Conservation (phyloP, 2,113 vertebrate species). For the Psilopsiagon aurifrons region DNA sequence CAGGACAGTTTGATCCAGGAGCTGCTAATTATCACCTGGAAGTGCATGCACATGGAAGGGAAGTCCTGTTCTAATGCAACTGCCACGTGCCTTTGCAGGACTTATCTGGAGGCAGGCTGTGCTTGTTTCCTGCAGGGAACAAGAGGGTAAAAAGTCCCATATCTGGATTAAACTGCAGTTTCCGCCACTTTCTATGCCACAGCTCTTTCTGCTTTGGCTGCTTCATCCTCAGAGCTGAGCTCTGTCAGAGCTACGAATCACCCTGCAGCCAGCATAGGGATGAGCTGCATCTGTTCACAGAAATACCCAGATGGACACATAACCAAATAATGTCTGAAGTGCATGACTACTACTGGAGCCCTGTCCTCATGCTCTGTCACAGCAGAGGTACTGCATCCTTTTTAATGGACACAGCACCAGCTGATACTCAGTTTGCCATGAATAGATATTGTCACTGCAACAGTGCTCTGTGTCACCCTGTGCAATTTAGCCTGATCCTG, state of each 20-base stretch:
- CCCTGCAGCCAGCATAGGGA: accelerated
- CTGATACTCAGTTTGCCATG: background rate
- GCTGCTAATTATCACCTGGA: background rate
- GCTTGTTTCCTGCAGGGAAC: background rate
- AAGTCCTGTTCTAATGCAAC: background rate
- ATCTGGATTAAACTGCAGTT: background rate
- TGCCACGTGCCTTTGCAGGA: background rate
- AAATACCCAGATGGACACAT: background rate
- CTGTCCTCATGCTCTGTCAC: accelerated
- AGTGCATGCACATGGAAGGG: background rate
- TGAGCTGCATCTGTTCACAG: background rate
- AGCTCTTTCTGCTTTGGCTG: background rate
- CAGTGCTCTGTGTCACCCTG: background rate
- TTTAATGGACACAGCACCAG: background rate
- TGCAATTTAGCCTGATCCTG: background rate
- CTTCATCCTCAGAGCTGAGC: background rate
- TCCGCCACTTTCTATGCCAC: background rate
- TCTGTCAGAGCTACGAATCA: background rate
- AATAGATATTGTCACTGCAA: accelerated
- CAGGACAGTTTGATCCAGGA: background rate
- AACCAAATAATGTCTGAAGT: background rate
- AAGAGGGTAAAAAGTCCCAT: background rate
- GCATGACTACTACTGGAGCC: background rate
- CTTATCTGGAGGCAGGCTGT: background rate
- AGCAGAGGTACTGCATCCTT: background rate